Conservation (phyloP, 1,140 invertebrate genomes). For the Drosophila oshimai region DNA sequence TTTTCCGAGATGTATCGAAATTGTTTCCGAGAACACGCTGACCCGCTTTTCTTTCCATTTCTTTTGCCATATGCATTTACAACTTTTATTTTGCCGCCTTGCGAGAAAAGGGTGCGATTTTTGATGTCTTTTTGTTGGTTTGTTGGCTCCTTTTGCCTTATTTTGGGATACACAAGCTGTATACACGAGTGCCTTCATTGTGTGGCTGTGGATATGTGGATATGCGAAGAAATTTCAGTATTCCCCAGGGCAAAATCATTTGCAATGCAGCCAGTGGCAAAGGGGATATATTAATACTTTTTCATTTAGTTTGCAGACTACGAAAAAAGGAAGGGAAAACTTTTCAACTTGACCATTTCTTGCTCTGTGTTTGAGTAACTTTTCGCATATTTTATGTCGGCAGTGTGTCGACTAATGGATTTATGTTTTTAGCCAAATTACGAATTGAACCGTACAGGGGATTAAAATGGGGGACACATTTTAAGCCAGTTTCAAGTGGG, state of each 20-base stretch:
- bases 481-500: conserved; percentile 37
- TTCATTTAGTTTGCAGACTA: conserved; percentile 65
- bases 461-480: conserved; percentile 48
- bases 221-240: conserved; percentile 41
- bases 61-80: conserved; percentile 26
- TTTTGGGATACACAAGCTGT: conserved; percentile 13
- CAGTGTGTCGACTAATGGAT: conserved; percentile 51
- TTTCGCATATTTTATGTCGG: conserved; percentile 61
- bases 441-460: conserved; percentile 46
- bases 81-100: conserved; percentile 57
- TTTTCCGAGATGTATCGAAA: conserved; percentile 14
- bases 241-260: conserved; percentile 66
- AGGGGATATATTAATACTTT: conserved; percentile 75
- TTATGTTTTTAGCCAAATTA: conserved; percentile 44
- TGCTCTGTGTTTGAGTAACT: conserved; percentile 41
- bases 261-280: conserved; percentile 38
- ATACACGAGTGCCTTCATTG: neutral
- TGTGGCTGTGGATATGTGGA: conserved; percentile 1
- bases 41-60: neutral
- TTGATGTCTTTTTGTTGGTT: conserved; percentile 50
- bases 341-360: conserved; percentile 63
- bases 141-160: neutral
- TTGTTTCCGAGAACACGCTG: conserved; percentile 31
- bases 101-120: conserved; percentile 60
- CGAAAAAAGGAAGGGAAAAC: conserved; percentile 25